Conservation (phyloP, 2,113 vertebrate genomes). For the Rousettus leschenaultii region DNA sequence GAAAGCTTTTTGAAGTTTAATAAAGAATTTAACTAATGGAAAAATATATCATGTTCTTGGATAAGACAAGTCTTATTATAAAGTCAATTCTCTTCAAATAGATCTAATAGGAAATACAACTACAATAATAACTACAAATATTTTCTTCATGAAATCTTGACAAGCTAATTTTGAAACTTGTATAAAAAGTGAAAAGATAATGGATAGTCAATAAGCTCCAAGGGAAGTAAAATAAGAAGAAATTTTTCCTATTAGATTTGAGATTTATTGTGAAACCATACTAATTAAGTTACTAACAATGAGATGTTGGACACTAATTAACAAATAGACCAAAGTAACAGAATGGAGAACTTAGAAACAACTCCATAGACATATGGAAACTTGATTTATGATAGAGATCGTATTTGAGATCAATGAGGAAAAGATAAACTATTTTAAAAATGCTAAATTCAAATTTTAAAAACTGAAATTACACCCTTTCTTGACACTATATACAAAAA, state of each 20-base stretch:
- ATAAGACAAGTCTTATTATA: background rate
- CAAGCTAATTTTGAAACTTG: constrained; percentile 14
- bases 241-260: background rate
- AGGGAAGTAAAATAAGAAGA: background rate
- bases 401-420: background rate
- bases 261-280: background rate
- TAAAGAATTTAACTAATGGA: background rate
- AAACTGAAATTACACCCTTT: background rate
- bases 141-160: background rate
- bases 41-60: background rate
- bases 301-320: background rate
- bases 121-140: background rate
- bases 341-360: background rate
- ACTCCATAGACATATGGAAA: background rate
- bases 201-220: background rate
- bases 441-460: background rate
- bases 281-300: background rate
- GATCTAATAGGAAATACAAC: background rate
- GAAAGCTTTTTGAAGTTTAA: background rate
- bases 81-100: background rate
- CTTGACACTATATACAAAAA: background rate
- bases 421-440: background rate
- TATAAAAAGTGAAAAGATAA: background rate
- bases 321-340: background rate
- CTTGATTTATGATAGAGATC: background rate